phyloP scores from a whole-genome alignment of 2,888 invertebrate genomes.

The Cantharis nigra region DNA sequence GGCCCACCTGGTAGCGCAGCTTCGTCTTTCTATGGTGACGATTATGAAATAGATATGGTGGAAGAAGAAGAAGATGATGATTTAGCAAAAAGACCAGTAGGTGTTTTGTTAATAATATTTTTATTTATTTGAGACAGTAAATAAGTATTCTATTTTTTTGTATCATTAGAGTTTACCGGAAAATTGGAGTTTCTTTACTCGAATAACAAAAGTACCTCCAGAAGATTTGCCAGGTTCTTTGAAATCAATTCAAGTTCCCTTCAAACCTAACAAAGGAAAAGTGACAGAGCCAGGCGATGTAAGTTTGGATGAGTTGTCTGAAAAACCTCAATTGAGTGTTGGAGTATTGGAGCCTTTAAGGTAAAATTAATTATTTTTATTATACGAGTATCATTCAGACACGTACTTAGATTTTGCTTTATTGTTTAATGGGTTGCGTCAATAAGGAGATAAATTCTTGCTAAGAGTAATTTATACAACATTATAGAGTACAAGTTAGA shows the following conservation, averaged over 20 bases:
- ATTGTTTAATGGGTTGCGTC: not conserved
- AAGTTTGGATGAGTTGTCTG: not conserved
- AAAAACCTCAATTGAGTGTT: not conserved
- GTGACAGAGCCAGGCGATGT: not conserved
- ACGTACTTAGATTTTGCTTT: not conserved
- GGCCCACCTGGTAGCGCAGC: not conserved
- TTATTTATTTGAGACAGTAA: too few species aligned
- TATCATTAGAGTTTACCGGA: not conserved
- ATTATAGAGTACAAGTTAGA: too few species aligned
- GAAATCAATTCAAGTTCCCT: not conserved
- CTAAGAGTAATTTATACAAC: not conserved
- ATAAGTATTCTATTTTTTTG: not conserved
- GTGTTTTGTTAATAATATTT: not conserved
- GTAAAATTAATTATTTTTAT: not conserved
- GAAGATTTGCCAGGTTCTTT: not conserved
- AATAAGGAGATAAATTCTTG: not conserved
- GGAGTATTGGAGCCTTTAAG: not conserved
- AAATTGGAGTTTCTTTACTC: not conserved
- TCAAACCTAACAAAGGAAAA: not conserved
- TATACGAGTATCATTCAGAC: not conserved
- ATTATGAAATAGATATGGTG: not conserved
- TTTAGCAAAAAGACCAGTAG: not conserved
- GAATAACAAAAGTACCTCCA: not conserved
- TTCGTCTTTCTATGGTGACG: not conserved
- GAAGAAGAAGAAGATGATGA: not conserved